Conservation (phyloP, 2,888 invertebrate species). For the Lissonota sp. region DNA sequence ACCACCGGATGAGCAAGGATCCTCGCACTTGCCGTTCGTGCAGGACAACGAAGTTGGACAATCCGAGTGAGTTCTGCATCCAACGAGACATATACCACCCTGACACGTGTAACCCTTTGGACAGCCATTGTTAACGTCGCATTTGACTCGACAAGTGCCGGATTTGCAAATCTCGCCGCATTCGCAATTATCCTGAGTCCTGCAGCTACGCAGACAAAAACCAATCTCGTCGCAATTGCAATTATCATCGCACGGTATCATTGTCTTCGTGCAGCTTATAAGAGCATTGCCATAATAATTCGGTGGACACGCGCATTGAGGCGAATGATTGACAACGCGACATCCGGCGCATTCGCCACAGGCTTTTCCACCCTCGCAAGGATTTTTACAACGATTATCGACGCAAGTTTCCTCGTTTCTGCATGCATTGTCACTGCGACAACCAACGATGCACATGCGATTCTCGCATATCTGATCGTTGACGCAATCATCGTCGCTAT, state of each 20-base stretch:
- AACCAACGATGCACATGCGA: slow-evolving; percentile 93
- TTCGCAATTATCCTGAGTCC: slow-evolving; percentile 88
- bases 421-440: slow-evolving; percentile 93
- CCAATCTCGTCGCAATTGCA: slow-evolving; percentile 93
- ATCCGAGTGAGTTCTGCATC: slow-evolving; percentile 92
- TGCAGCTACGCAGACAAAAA: slow-evolving; percentile 91
- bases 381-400: slow-evolving; percentile 93
- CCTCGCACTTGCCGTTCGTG: slow-evolving; percentile 88
- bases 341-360: slow-evolving; percentile 95
- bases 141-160: slow-evolving; percentile 90
- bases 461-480: slow-evolving; percentile 94
- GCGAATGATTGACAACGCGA: slow-evolving; percentile 92
- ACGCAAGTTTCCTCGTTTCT: slow-evolving; percentile 91
- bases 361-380: slow-evolving; percentile 89
- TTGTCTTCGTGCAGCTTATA: slow-evolving; percentile 90
- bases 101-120: slow-evolving; percentile 90
- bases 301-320: slow-evolving; percentile 93
- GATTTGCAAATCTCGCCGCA: slow-evolving; percentile 92
- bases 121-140: slow-evolving; percentile 89
- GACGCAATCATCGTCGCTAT: slow-evolving; percentile 92
- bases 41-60: slow-evolving; percentile 92
- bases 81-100: slow-evolving; percentile 90
- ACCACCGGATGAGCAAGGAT: slow-evolving; percentile 88
- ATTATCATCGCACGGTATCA: slow-evolving; percentile 89
- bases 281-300: slow-evolving; percentile 93